Percentiles rank a stretch among this genome's conserved stretches.
Evolutionary conservation across 2,888 invertebrate genomes (phyloP).

Genomic region (Himalopsyche tibetana): DNA sequence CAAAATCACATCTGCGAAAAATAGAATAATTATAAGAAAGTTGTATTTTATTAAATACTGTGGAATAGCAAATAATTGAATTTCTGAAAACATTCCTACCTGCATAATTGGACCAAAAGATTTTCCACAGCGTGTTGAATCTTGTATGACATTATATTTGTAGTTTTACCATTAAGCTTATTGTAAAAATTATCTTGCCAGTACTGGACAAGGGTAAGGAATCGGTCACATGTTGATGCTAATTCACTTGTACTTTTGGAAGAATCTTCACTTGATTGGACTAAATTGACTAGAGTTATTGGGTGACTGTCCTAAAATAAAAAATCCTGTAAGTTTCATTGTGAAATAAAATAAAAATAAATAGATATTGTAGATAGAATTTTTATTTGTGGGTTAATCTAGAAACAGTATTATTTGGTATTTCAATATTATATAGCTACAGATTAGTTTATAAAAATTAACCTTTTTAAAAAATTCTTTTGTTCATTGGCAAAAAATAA

Average conservation of each 20-base stretch:
- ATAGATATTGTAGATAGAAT: background rate
- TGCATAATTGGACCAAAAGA: conserved; percentile 72
- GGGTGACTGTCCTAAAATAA: conserved; percentile 73
- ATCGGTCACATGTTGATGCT: conserved; percentile 72
- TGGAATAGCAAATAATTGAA: background rate
- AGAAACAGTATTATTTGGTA: too few species aligned
- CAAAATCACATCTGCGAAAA: conserved; percentile 71
- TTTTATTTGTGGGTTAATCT: too few species aligned
- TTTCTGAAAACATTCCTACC: conserved; percentile 67
- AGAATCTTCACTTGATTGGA: conserved; percentile 66
- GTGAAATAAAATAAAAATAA: background rate
- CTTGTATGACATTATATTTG: conserved; percentile 56
- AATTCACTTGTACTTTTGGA: conserved; percentile 71
- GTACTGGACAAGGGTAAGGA: conserved; percentile 73
- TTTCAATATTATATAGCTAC: too few species aligned
- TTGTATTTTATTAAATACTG: background rate
- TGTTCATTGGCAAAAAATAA: too few species aligned
- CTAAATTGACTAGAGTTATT: conserved; percentile 71
- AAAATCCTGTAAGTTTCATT: conserved; percentile 8
- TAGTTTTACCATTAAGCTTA: conserved; percentile 45
- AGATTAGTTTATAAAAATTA: too few species aligned
- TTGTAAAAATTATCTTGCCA: conserved; percentile 73
- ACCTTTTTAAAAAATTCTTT: too few species aligned
- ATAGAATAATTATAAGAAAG: background rate
- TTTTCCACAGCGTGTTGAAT: conserved; percentile 68